Base-by-base conservation (phyloP, 1,140 invertebrate genomes). In the Macrocentrus cingulum region DNA sequence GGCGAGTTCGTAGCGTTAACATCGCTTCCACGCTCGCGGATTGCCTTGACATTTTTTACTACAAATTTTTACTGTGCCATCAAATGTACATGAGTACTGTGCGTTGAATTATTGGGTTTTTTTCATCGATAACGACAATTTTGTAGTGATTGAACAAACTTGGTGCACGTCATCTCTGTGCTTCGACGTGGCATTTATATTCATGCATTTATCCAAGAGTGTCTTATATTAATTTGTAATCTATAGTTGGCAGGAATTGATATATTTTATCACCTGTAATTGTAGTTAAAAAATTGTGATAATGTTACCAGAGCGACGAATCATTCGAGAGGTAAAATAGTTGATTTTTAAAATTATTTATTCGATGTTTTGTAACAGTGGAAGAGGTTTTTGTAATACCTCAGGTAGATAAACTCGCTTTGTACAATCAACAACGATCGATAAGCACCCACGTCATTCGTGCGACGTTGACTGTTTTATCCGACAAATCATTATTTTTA, bases 1-100 rank as follows among this genome's bases (percentile, higher is more conserved):
- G 60, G 52, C 46, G 61, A 66, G 58, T 42, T 45, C 55, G 60
- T 61, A 55, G 49, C 41, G 66, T 62, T 15, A 63, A 62, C 66
- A 66, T 64, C 61, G 59, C 41, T 29, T 16, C 39, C 48, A 11
- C 23, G 34, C 5, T 11, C 19, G 45, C 34, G 19, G 39, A 53
- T 42, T 25, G 22, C 23, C 16, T 54, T 49, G 8, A 8, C 42
- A 56, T n/a, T 23, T 39, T 15, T 45, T 23, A 8, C 11, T 9
- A 25, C 15, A 11, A 20, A 44, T 52, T 41, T 37, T 37, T 23
- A 29, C 5, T 45, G 44, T 32, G 4, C 20, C 23, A 22, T 8
- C 1, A 25, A 23, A 23, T 36, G 32, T 18, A 15, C 45, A 34
- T 15, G 16, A 45, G 41, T 55, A 42, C n/a, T n/a, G n/a, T n/a